Percentiles rank a stretch among this genome's conserved stretches.
phyloP scores from a whole-genome alignment of 2,113 vertebrate species.

The Corythornis cristatus region DNA sequence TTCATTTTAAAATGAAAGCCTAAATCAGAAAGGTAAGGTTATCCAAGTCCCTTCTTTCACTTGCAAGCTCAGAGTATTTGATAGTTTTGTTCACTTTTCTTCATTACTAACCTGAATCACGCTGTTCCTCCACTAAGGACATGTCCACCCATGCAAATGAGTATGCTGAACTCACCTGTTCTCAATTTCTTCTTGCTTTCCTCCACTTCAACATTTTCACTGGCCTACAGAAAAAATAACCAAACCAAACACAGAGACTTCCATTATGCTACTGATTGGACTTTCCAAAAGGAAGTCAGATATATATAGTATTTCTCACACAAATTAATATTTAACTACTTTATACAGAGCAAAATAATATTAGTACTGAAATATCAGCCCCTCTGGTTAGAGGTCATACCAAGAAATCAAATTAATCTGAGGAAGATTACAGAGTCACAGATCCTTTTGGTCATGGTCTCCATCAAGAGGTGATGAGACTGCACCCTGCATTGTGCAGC shows the following conservation, averaged over 20 bases:
- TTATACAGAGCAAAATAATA: neutral
- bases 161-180: accelerated
- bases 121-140: neutral
- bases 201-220: neutral
- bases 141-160: accelerated
- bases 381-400: neutral
- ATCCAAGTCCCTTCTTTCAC: neutral
- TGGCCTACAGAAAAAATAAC: neutral
- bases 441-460: neutral
- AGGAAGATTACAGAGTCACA: neutral
- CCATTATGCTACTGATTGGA: neutral
- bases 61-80: neutral
- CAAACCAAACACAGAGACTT: neutral
- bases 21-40: neutral
- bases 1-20: neutral
- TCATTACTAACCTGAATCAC: neutral
- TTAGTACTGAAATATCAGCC: neutral
- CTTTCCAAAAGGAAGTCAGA: neutral
- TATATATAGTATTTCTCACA: neutral
- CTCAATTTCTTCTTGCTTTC: neutral
- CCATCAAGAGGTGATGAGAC: neutral
- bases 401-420: neutral
- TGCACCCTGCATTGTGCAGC: neutral
- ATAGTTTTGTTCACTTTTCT: neutral
- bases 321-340: neutral